Percentiles rank a stretch among this genome's conserved stretches.
phyloP scores from a whole-genome alignment of 1,140 invertebrate species.

The Bombus picipes region DNA sequence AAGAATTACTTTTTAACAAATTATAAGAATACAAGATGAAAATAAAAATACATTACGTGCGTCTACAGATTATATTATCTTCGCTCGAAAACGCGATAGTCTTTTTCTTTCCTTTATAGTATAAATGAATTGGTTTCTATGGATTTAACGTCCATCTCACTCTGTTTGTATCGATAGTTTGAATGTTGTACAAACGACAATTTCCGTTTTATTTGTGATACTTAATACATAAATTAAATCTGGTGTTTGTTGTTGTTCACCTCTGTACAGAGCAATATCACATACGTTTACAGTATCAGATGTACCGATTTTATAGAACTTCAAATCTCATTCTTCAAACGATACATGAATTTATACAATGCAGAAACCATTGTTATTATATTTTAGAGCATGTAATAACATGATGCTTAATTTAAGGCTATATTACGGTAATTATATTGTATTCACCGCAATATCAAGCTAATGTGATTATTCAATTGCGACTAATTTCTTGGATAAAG shows the following conservation, averaged over 20 bases:
- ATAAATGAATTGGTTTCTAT: constrained; percentile 47
- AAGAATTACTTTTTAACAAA: constrained; percentile 1
- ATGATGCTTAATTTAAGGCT: constrained; percentile 35
- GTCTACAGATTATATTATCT: constrained; percentile 5
- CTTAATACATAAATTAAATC: constrained; percentile 71
- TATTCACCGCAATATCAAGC: constrained; percentile 41
- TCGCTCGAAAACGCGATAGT: constrained; percentile 37
- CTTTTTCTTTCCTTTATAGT: constrained; percentile 26
- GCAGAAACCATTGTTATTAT: constrained; percentile 28
- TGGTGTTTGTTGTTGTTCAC: constrained; percentile 52
- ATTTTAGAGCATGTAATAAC: constrained; percentile 20
- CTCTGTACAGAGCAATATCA: constrained; percentile 6
- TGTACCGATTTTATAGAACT: constrained; percentile 2
- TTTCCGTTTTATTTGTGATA: constrained; percentile 61
- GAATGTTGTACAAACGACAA: constrained; percentile 63
- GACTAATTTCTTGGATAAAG: constrained; percentile 31
- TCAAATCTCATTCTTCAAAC: neutral
- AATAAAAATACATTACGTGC: constrained; percentile 26
- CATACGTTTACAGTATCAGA: constrained; percentile 2
- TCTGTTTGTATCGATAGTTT: constrained; percentile 39
- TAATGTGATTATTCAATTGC: constrained; percentile 52
- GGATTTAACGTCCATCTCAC: constrained; percentile 22
- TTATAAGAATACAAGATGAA: constrained; percentile 28
- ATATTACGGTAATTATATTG: constrained; percentile 39
- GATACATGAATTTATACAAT: constrained; percentile 25